phyloP scores from a whole-genome alignment of 1,140 invertebrate species.

The Elymnias hypermnestra region DNA sequence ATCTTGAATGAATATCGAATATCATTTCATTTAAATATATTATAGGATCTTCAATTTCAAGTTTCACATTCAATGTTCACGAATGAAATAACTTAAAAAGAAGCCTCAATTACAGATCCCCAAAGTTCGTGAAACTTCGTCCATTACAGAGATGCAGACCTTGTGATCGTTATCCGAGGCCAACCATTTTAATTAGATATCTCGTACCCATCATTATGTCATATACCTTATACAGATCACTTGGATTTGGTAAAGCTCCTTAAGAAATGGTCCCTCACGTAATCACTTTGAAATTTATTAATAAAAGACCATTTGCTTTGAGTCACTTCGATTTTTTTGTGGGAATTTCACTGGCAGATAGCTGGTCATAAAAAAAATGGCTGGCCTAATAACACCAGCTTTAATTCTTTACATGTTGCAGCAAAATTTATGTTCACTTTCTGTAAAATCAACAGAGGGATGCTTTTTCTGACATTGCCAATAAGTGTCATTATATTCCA shows the following conservation, averaged over 20 bases:
- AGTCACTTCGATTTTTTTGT: conserved; percentile 31
- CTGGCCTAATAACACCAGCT: no score
- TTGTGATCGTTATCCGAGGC: conserved; percentile 35
- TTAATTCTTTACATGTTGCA: no score
- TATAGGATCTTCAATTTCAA: no score
- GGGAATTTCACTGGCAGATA: no score
- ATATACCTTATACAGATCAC: conserved; percentile 13
- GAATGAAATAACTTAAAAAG: neutral
- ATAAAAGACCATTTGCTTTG: conserved; percentile 30
- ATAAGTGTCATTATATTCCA: no score
- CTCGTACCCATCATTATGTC: conserved; percentile 1
- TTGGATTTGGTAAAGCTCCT: conserved; percentile 16
- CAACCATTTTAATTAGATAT: conserved; percentile 30
- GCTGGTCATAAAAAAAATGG: no score
- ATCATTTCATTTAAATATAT: no score
- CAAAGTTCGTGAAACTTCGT: conserved; percentile 38
- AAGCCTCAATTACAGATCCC: conserved; percentile 27
- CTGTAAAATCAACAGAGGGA: no score
- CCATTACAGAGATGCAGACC: conserved; percentile 38
- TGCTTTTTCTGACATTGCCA: no score
- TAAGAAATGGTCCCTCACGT: neutral
- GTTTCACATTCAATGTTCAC: no score
- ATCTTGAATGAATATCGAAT: no score
- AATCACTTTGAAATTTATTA: conserved; percentile 33
- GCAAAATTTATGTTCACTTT: no score